Percentiles rank a stretch among this genome's conserved stretches.
Evolutionary conservation across 2,888 invertebrate genomes (phyloP).

Genomic region (Pyrochroa serraticornis): DNA sequence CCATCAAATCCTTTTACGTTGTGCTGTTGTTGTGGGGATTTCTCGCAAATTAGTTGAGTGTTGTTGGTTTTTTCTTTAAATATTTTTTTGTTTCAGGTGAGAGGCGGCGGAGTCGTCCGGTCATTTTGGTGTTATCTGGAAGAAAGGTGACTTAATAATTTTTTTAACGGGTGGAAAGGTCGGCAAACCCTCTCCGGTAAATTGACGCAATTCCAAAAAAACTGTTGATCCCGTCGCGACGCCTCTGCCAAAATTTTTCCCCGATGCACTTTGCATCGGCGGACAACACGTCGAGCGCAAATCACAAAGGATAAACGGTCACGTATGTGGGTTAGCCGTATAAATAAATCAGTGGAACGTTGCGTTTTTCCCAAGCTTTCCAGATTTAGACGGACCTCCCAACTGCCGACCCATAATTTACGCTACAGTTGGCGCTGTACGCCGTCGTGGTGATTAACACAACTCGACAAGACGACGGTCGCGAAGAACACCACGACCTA

Average conservation of each 20-base stretch:
- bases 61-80: not conserved
- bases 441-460: conserved; percentile 5
- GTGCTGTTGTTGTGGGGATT: conserved; percentile 8
- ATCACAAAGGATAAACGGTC: conserved; percentile 11
- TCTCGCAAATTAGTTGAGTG: conserved; percentile 2
- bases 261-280: no score
- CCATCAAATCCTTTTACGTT: conserved; percentile 21
- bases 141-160: no score
- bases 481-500: no score
- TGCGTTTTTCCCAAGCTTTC: conserved; percentile 10
- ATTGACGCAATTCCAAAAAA: no score
- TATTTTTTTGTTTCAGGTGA: not conserved
- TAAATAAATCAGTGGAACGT: conserved; percentile 16
- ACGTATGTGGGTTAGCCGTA: conserved; percentile 22
- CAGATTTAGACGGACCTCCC: conserved; percentile 34
- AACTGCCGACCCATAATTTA: conserved; percentile 30
- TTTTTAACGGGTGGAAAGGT: no score
- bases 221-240: no score
- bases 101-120: no score
- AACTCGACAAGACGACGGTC: no score
- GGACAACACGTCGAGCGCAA: not conserved
- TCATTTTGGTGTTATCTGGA: no score
- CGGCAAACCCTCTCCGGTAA: no score
- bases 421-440: conserved; percentile 22
- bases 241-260: no score